Percentiles rank a stretch among this genome's conserved stretches.
Conservation (phyloP, 1,140 invertebrate genomes). For the Hylaeus volcanicus region DNA sequence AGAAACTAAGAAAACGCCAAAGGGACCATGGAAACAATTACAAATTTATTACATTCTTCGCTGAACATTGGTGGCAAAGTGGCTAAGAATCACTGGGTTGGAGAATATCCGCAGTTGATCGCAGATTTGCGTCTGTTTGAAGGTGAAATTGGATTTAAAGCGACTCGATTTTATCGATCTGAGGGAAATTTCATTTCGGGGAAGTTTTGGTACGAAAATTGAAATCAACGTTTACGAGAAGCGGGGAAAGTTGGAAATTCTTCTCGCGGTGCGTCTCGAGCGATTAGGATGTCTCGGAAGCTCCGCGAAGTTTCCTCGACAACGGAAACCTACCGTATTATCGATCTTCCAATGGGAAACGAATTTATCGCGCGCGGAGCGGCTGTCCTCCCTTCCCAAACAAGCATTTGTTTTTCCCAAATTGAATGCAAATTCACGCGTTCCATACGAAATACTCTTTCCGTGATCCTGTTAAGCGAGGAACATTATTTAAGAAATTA, state of each 20-base stretch:
- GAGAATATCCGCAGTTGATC: not conserved
- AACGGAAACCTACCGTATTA: not conserved
- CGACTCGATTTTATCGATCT: constrained; percentile 7
- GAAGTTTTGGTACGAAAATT: not conserved
- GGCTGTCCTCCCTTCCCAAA: not conserved
- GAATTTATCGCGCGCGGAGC: not conserved
- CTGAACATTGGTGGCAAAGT: too few relatives aligned
- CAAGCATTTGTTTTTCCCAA: not conserved
- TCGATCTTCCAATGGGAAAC: not conserved
- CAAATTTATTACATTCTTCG: too few relatives aligned
- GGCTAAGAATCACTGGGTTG: too few relatives aligned
- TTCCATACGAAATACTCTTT: too few relatives aligned
- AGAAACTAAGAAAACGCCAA: too few relatives aligned
- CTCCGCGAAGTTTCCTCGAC: not conserved
- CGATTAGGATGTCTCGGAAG: constrained; percentile 1
- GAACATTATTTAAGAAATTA: too few relatives aligned
- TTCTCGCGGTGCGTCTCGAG: not conserved
- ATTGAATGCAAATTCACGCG: not conserved
- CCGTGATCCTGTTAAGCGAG: too few relatives aligned
- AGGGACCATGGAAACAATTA: too few relatives aligned
- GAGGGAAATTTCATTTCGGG: not conserved
- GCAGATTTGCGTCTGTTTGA: constrained; percentile 12
- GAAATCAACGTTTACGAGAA: constrained; percentile 3
- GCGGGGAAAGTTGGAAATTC: not conserved
- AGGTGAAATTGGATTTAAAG: constrained; percentile 6